Conservation (phyloP, 2,113 vertebrate genomes). For the Varanus komodoensis region DNA sequence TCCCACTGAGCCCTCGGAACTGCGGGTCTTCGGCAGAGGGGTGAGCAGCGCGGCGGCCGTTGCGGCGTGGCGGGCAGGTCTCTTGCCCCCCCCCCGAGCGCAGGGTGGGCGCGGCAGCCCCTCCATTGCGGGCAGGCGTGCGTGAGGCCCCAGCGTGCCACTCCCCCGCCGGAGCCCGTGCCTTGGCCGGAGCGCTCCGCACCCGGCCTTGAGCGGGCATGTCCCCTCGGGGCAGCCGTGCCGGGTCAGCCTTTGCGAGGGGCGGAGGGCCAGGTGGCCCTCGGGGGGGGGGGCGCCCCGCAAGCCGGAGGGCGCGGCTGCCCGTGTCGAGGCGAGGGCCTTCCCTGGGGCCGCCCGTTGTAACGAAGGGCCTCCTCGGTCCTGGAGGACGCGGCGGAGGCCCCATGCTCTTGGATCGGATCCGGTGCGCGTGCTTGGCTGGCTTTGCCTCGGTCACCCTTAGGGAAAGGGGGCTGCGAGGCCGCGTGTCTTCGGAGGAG, state of each 20-base stretch:
- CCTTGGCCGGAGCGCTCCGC: neutral
- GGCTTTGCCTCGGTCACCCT: neutral
- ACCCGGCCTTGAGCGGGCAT: no score
- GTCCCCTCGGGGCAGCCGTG: neutral
- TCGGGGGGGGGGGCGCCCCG: neutral
- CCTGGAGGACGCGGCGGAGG: no score
- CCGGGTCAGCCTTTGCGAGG: neutral
- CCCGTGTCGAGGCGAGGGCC: no score
- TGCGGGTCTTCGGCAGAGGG: conserved; percentile 52
- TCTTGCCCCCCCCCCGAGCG: neutral
- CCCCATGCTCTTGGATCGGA: neutral
- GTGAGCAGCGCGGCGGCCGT: neutral
- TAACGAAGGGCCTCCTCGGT: neutral
- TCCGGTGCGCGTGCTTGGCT: neutral
- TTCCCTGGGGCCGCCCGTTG: neutral
- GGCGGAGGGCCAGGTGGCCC: neutral
- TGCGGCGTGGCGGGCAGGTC: no score
- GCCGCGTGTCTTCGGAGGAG: neutral
- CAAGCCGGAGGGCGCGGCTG: neutral
- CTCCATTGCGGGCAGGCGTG: no score
- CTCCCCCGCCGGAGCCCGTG: no score
- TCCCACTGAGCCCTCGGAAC: conserved; percentile 73
- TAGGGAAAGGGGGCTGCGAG: neutral
- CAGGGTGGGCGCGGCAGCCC: neutral
- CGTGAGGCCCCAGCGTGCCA: rapidly evolving